These are phyloP conservation scores for Acyrthosiphon pisum DNA, from an alignment of 1,140 invertebrate species.

Conservation along the genomic window DNA sequence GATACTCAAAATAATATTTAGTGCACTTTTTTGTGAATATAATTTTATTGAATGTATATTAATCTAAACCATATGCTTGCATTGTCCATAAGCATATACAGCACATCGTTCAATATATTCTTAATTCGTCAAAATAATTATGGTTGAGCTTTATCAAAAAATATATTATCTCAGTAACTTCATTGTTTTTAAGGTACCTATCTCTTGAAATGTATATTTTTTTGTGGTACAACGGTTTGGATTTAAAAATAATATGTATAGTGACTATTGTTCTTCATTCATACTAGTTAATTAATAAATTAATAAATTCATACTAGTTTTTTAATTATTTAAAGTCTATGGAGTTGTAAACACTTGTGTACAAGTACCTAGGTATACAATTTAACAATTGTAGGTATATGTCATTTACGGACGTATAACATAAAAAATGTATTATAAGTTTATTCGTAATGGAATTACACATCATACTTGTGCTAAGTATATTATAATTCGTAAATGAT, in stretches of 20 bases:
- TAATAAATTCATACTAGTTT: too few relatives aligned
- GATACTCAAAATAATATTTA: neutral
- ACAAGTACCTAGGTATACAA: too few relatives aligned
- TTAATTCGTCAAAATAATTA: neutral
- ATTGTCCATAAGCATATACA: too few relatives aligned
- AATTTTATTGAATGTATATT: neutral
- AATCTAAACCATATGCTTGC: too few relatives aligned
- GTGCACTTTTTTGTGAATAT: neutral
- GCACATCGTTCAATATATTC: neutral
- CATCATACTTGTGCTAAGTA: neutral
- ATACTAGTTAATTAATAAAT: too few relatives aligned
- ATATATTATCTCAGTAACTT: neutral
- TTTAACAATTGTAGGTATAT: too few relatives aligned
- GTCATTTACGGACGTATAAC: neutral
- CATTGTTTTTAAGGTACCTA: too few relatives aligned
- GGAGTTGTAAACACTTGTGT: neutral
- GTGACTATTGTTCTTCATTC: too few relatives aligned
- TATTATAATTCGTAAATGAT: neutral
- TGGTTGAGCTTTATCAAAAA: neutral
- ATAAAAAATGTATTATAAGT: neutral
- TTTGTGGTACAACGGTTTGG: too few relatives aligned
- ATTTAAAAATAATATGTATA: too few relatives aligned
- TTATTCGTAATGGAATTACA: neutral
- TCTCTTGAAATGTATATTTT: too few relatives aligned
- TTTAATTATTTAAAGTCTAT: too few relatives aligned